Evolutionary conservation across 2,888 invertebrate genomes (phyloP).

Genomic region (Chymomyza amoena): DNA sequence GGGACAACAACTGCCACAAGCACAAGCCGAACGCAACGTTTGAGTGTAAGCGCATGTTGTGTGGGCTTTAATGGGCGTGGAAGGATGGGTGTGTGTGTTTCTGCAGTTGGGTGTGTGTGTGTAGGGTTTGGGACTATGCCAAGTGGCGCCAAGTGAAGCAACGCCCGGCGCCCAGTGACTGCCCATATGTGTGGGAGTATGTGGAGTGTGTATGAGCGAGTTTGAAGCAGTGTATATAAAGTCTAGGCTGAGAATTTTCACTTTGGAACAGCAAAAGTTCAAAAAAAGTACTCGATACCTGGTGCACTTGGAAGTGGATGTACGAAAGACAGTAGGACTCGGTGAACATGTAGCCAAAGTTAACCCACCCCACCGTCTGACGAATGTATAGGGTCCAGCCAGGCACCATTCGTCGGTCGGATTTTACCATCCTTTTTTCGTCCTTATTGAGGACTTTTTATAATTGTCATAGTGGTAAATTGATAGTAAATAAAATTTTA

Average conservation of each 20-base stretch:
- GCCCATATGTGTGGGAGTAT: not conserved
- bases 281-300: not conserved
- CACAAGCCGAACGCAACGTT: constrained; percentile 82
- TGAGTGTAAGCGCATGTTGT: constrained; percentile 83
- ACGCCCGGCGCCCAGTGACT: not conserved
- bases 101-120: constrained; percentile 13
- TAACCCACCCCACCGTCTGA: no score
- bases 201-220: not conserved
- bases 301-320: not conserved
- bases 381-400: no score
- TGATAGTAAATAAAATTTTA: no score
- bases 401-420: no score
- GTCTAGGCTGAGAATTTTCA: not conserved
- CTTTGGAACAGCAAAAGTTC: not conserved
- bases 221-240: not conserved
- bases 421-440: no score
- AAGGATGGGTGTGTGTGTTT: constrained; percentile 9
- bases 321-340: not conserved
- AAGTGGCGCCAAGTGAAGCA: not conserved
- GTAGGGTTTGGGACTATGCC: not conserved
- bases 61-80: not conserved
- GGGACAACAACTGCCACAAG: constrained; percentile 79
- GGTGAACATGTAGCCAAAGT: no score
- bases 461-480: no score
- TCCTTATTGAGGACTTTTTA: no score